Evolutionary conservation across 2,888 invertebrate species (phyloP), one percentile per base, ranked within the genome.

Genomic region (Chalcis sispes): DNA sequence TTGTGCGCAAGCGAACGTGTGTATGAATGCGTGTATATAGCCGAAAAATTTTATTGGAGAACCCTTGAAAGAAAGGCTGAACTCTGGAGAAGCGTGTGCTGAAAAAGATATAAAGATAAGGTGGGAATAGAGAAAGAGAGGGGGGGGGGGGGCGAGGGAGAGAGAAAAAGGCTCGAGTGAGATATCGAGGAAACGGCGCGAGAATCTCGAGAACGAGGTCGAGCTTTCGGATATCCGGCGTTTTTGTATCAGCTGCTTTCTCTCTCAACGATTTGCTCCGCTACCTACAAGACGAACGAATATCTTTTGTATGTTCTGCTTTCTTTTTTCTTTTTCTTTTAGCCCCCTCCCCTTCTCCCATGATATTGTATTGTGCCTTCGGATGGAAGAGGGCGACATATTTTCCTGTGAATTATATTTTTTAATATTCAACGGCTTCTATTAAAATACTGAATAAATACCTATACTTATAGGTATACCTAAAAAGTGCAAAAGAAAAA

Each of bases 61-160:
- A 48, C 71, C 61, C 71, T 71, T 48, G 64, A 61, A 59, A 70
- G 46, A 78, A 72, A 67, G 65, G 13, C 50, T 18, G 42, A 70
- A 65, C 50, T 69, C 62, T 36, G 50, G 18, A 72, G 73, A 62
- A 77, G 74, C 69, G 66, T 29, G 36, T 13, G 54, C 58, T 79
- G 72, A 46, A 75, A 71, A 75, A 64, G 58, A 76, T 36, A 75
- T 77, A 64, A 67, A 80, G 77, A 67, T 77, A 75, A 64, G 72
- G 67, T 23, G 18, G 52, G 13, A 15, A 48, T 59, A 42, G 4
- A 56, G 54, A 23, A 36, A 56, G 52, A 36, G 20, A 25, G 15
- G 62, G 50, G 20, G 62, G 48, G 32, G 25, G 27, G n/a, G n/a
- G n/a, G n/a, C n/a, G n/a, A 29, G 50, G 10, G 23, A 46, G 65